Conservation (phyloP, 1,140 invertebrate genomes). For the Formica exsecta region DNA sequence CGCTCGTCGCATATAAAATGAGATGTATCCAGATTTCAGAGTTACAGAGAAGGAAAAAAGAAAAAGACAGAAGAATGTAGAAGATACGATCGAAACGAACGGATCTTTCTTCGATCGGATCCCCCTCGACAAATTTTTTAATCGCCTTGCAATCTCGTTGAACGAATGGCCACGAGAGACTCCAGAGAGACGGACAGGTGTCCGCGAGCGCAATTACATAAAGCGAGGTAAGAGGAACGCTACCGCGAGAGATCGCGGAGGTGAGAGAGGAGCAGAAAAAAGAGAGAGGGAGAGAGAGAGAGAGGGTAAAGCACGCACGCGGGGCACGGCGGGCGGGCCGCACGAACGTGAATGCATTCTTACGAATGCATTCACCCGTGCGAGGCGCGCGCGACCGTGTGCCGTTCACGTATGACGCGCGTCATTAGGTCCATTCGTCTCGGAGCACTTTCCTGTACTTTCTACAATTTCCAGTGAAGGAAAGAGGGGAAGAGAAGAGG, state of each 20-base stretch:
- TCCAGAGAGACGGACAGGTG: slow-evolving; percentile 62
- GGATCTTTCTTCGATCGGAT: too few relatives aligned
- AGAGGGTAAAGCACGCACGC: background rate
- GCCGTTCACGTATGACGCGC: slow-evolving; percentile 71
- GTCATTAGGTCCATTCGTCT: slow-evolving; percentile 61
- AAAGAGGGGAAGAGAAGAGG: too few relatives aligned
- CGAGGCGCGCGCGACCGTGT: slow-evolving; percentile 55
- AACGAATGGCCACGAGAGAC: background rate
- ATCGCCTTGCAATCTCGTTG: too few relatives aligned
- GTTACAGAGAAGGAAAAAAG: too few relatives aligned
- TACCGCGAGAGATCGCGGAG: background rate
- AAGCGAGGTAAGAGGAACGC: slow-evolving; percentile 64
- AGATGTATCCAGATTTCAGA: too few relatives aligned
- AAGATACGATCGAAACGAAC: too few relatives aligned
- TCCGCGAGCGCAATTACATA: slow-evolving; percentile 70
- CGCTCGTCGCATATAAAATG: too few relatives aligned
- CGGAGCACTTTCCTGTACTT: slow-evolving; percentile 29
- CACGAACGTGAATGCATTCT: slow-evolving; percentile 74
- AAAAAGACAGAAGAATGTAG: too few relatives aligned
- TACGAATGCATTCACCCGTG: slow-evolving; percentile 79
- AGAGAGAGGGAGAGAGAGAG: background rate
- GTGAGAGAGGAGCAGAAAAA: background rate
- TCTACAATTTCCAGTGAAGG: background rate
- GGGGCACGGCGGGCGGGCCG: slow-evolving; percentile 31
- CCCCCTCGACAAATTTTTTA: too few relatives aligned